Conservation (phyloP, 2,888 invertebrate species). For the Latrodectus elegans region DNA sequence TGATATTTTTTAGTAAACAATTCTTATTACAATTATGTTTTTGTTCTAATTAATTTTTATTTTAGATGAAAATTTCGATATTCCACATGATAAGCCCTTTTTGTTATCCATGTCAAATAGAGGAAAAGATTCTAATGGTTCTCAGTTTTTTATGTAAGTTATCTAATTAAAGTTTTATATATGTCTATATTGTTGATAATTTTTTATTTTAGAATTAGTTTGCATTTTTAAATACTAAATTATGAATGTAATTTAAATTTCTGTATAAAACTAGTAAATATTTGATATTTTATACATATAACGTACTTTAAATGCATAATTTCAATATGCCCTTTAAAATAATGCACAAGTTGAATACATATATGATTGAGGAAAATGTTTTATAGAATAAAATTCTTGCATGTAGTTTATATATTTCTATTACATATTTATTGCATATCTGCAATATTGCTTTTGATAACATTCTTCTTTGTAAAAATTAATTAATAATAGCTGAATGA, state of each 20-base stretch:
- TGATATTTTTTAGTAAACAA: not conserved
- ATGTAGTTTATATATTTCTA: too few species aligned
- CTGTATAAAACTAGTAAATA: too few species aligned
- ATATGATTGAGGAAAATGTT: too few species aligned
- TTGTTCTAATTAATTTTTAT: slow-evolving; percentile 73
- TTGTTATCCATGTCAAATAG: slow-evolving; percentile 98
- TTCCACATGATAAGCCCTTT: slow-evolving; percentile 91
- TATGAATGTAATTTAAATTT: not conserved
- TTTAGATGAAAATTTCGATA: slow-evolving; percentile 92
- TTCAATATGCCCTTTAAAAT: too few species aligned
- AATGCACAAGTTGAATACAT: too few species aligned
- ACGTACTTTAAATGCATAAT: not conserved
- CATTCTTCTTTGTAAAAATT: too few species aligned
- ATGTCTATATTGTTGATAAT: not conserved
- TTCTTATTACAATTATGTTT: not conserved
- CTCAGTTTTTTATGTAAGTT: slow-evolving; percentile 99
- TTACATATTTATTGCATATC: too few species aligned
- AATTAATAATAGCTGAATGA: too few species aligned
- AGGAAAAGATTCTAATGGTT: slow-evolving; percentile 97
- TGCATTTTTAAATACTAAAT: not conserved
- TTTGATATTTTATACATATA: not conserved
- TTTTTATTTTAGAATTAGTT: not conserved
- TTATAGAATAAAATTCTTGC: too few species aligned
- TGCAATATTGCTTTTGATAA: too few species aligned
- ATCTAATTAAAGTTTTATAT: not conserved